Conservation (phyloP, 2,888 invertebrate species). For the Bombylius major region DNA sequence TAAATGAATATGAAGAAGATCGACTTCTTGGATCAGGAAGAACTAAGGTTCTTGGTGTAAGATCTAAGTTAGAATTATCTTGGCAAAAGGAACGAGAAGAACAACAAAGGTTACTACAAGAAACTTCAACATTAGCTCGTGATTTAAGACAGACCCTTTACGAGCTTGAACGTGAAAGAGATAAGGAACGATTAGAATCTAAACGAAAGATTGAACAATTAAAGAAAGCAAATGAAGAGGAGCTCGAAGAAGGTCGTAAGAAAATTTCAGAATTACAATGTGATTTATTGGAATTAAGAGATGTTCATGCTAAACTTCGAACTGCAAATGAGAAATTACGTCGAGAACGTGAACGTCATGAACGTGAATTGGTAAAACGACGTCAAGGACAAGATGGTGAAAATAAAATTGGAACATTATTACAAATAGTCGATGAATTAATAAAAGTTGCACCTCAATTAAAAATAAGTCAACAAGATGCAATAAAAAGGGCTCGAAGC, state of each 20-base stretch:
- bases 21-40: conserved; percentile 69
- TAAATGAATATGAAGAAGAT: conserved; percentile 67
- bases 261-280: conserved; percentile 76
- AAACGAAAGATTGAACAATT: conserved; percentile 75
- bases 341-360: conserved; percentile 74
- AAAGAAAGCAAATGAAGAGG: conserved; percentile 74
- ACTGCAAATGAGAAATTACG: conserved; percentile 84
- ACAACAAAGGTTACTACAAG: conserved; percentile 77
- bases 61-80: conserved; percentile 77
- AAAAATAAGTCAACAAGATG: conserved; percentile 31
- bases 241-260: conserved; percentile 76
- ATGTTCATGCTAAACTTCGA: conserved; percentile 81
- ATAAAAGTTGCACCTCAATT: conserved; percentile 65
- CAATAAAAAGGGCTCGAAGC: conserved; percentile 26
- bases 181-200: conserved; percentile 76
- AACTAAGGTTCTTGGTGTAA: conserved; percentile 72
- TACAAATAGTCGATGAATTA: conserved; percentile 69
- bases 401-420: conserved; percentile 53
- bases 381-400: conserved; percentile 51
- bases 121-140: conserved; percentile 77
- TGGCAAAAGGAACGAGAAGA: conserved; percentile 93
- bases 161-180: conserved; percentile 80
- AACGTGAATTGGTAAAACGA: conserved; percentile 62
- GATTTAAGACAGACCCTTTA: conserved; percentile 78
- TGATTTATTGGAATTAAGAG: conserved; percentile 74